Evolutionary conservation across 37 sponge, comb jelly and placozoan genomes (phyloP).

Genomic region (Crambe crambe): DNA sequence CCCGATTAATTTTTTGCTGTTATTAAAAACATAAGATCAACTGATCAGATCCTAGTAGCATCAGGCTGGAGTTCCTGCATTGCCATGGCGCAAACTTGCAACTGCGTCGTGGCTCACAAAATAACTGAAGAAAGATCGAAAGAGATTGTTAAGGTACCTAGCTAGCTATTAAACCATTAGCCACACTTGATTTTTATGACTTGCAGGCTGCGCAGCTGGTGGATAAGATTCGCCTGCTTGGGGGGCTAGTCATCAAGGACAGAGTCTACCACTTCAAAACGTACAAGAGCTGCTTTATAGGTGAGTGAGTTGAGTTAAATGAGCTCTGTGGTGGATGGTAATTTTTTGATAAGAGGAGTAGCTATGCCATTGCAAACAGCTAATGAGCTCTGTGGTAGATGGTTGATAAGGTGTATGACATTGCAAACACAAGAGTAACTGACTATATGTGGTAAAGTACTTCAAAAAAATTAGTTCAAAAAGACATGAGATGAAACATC

Average conservation of each 20-base stretch:
- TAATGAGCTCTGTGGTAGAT: too few relatives aligned
- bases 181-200: neutral
- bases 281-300: slow-evolving; percentile 74
- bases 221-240: slow-evolving; percentile 52
- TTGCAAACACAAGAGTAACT: too few relatives aligned
- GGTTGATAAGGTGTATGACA: too few relatives aligned
- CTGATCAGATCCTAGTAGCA: too few relatives aligned
- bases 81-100: slow-evolving; percentile 42
- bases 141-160: slow-evolving; percentile 27
- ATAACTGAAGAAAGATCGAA: slow-evolving; percentile 20
- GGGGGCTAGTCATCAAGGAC: slow-evolving; percentile 61
- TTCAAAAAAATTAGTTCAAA: too few relatives aligned
- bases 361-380: neutral
- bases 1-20: too few relatives aligned
- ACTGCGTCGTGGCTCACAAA: slow-evolving; percentile 26
- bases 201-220: slow-evolving; percentile 50
- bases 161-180: neutral
- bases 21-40: too few relatives aligned
- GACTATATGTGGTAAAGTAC: too few relatives aligned
- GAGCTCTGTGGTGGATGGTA: neutral
- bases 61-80: too few relatives aligned
- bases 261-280: slow-evolving; percentile 61
- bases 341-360: neutral
- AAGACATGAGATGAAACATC: too few relatives aligned
- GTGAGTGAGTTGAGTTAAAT: slow-evolving; percentile 24